Evolutionary conservation across 2,888 invertebrate species (phyloP).

Genomic region (Halocaridina rubra): DNA sequence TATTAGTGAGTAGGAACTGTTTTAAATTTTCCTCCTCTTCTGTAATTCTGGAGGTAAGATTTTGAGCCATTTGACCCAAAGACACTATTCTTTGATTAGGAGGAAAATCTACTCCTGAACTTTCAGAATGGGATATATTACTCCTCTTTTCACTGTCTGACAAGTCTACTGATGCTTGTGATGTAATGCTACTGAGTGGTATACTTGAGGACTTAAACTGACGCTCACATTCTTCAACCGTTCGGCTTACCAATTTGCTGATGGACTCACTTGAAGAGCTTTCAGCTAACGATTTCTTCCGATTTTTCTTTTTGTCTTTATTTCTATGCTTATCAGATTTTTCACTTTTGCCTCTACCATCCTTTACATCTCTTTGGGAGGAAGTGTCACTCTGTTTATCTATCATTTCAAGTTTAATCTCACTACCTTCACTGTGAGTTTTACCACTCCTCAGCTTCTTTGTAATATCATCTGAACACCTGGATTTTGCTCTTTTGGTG

Average conservation of each 20-base stretch:
- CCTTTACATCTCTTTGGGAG: not conserved
- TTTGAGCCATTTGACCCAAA: conserved; percentile 29
- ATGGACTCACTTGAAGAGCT: conserved; percentile 27
- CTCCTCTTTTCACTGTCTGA: not conserved
- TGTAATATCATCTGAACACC: not conserved
- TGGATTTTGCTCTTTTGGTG: not conserved
- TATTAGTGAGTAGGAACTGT: not conserved
- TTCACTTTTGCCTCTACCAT: not conserved
- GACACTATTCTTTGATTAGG: conserved; percentile 22
- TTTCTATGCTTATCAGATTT: not conserved
- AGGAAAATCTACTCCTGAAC: conserved; percentile 21
- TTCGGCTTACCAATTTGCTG: conserved; percentile 46
- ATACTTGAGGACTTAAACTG: conserved; percentile 40
- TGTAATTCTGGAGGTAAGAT: conserved; percentile 16
- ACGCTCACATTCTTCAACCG: conserved; percentile 47
- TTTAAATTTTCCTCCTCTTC: conserved; percentile 24
- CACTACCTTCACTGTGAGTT: not conserved
- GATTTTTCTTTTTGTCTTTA: conserved; percentile 22
- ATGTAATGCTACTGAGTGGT: conserved; percentile 30
- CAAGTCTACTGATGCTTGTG: conserved; percentile 13
- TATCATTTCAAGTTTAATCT: not conserved
- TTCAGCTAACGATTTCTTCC: not conserved
- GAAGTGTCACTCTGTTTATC: not conserved
- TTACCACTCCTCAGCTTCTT: not conserved
- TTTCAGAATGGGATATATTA: conserved; percentile 14